Base-by-base conservation (phyloP, 2,113 vertebrate genomes). In the Phalacrocorax pelagicus region DNA sequence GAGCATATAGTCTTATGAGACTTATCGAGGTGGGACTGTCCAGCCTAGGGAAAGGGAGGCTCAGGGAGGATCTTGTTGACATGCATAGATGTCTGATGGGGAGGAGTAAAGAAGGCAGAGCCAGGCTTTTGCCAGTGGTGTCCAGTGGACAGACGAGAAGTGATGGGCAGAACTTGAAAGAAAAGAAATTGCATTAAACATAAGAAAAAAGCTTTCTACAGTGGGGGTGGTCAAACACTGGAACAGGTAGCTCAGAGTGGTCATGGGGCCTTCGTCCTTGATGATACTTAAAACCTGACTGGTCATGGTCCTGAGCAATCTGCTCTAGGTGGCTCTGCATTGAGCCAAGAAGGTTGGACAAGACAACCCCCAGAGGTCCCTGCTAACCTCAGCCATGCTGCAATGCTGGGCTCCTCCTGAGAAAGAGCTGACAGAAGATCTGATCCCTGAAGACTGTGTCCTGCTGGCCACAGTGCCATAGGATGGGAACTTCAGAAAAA, bases 1-100 rank as follows among this genome's bases (percentile, higher is more conserved):
- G 20, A 38, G 4, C 4, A 4, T 9, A 0, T 3, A 22, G 17
- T 54, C 23, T 9, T 18, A 34, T 0, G 10, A 51, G 15, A 6
- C 30, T 81, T 24, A 21, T 30, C 57, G 34, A 30, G 21, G 7
- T 40, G 12, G 34, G n/a, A 7, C 42, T 62, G 16, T 34, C 22
- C 23, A 62, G 51, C 21, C 32, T 55, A n/a, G 15, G 17, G 36
- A 85, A 62, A 49, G 10, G 4, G 18, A 52, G 20, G 12, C 24
- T 49, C 46, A 34, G 42, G 10, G 3, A 5, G 4, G 5, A 34
- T 78, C 27, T 58, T 85, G 36, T 29, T 23, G 38, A 8, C 1
- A 0, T 47, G 4, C 47, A 29, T 7, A 38, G 57, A 21, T n/a
- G 27, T 13, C 49, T 87, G 42, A 20, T 46, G 57, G 2, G 2